Evolutionary conservation across 2,113 vertebrate species (phyloP).

Genomic region (Aphelocoma coerulescens): DNA sequence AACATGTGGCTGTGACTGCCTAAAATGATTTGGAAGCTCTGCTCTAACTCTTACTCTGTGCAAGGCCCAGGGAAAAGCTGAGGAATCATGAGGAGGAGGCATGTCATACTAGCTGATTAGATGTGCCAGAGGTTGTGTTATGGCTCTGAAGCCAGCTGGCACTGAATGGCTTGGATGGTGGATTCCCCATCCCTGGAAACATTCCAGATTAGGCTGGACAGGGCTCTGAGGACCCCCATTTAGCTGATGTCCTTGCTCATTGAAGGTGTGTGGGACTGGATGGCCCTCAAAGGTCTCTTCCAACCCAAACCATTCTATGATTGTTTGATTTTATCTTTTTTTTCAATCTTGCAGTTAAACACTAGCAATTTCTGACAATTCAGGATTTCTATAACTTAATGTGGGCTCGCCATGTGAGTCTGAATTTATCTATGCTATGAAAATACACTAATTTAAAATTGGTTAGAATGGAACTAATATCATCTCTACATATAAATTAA

Average conservation of each 20-base stretch:
- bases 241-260: background rate
- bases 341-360: background rate
- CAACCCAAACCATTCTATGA: background rate
- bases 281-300: background rate
- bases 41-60: background rate
- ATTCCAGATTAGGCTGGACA: background rate
- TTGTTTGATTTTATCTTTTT: background rate
- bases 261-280: background rate
- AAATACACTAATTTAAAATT: background rate
- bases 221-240: background rate
- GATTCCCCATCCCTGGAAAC: background rate
- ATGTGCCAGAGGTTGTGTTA: fast-evolving
- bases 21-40: background rate
- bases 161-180: background rate
- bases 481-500: background rate
- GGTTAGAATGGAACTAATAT: background rate
- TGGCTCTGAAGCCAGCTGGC: background rate
- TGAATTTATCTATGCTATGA: background rate
- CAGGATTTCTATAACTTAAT: background rate
- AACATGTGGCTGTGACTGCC: background rate
- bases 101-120: background rate
- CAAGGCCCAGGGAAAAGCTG: background rate
- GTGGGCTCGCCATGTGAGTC: background rate
- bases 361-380: background rate
- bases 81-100: background rate